Conservation (phyloP, 2,113 vertebrate genomes). For the Peromyscus maniculatus region DNA sequence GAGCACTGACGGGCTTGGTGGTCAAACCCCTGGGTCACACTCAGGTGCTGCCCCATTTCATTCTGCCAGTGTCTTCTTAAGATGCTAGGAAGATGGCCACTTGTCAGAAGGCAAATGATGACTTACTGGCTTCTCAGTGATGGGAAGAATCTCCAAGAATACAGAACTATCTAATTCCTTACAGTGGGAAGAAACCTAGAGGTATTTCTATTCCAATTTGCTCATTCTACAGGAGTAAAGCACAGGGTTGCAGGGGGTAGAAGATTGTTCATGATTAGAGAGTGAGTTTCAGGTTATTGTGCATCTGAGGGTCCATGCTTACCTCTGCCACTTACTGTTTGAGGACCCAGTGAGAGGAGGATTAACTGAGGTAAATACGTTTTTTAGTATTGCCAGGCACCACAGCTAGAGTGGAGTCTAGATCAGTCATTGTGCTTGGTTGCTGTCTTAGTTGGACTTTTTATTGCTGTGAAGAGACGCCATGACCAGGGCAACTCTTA, state of each 20-base stretch:
- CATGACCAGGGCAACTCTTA: too few species aligned
- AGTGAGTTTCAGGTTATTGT: not conserved
- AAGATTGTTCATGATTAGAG: not conserved
- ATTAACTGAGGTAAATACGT: not conserved
- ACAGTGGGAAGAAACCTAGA: not conserved
- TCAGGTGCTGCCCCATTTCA: not conserved
- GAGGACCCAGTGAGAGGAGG: not conserved
- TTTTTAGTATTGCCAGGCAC: not conserved
- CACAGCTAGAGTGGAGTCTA: not conserved
- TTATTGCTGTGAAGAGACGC: too few species aligned
- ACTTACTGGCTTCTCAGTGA: not conserved
- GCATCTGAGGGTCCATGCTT: not conserved
- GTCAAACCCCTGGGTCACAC: not conserved
- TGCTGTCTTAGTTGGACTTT: not conserved
- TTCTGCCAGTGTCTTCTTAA: not conserved
- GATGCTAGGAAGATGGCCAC: not conserved
- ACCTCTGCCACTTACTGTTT: not conserved
- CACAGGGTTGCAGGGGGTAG: not conserved
- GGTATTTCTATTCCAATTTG: not conserved
- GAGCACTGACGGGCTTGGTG: not conserved
- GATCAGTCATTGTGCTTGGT: not conserved
- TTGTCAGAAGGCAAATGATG: not conserved
- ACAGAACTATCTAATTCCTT: not conserved
- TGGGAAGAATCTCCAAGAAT: not conserved
- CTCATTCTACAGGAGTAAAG: not conserved